These are phyloP conservation scores for Pelmatolapia mariae DNA, from an alignment of 2,113 vertebrate species.

Conservation along the genomic window DNA sequence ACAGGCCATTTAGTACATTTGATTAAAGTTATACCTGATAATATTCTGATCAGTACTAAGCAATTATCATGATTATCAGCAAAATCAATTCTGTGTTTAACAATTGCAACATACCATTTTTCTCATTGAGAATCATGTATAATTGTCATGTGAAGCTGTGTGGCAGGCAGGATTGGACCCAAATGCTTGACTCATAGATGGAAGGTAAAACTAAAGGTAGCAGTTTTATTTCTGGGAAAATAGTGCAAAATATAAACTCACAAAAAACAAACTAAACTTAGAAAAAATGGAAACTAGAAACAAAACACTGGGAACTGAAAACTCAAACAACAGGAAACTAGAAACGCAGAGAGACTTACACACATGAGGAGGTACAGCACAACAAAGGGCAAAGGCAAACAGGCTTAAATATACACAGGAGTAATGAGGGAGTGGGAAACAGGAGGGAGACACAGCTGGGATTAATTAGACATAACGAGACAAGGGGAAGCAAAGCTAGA, in stretches of 20 bases:
- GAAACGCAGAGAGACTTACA: background rate
- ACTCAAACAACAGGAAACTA: background rate
- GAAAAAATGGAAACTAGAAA: background rate
- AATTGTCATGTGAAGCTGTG: background rate
- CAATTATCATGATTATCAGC: background rate
- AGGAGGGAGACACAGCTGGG: background rate
- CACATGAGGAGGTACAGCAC: background rate
- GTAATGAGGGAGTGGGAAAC: background rate
- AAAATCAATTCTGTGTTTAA: background rate
- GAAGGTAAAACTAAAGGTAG: background rate
- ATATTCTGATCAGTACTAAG: background rate
- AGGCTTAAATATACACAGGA: background rate
- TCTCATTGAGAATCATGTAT: background rate
- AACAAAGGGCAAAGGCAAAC: background rate
- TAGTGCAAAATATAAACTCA: background rate
- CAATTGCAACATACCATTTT: background rate
- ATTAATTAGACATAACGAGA: background rate
- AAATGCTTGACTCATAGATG: rapidly evolving
- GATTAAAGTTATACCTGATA: background rate
- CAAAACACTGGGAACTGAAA: background rate
- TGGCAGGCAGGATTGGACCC: background rate
- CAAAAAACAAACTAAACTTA: background rate
- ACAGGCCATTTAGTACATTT: background rate
- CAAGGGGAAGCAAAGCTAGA: background rate
- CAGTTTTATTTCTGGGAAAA: background rate